These are phyloP conservation scores for Sclerodermus sp. DNA, from an alignment of 2,888 invertebrate genomes.

Conservation along the genomic window DNA sequence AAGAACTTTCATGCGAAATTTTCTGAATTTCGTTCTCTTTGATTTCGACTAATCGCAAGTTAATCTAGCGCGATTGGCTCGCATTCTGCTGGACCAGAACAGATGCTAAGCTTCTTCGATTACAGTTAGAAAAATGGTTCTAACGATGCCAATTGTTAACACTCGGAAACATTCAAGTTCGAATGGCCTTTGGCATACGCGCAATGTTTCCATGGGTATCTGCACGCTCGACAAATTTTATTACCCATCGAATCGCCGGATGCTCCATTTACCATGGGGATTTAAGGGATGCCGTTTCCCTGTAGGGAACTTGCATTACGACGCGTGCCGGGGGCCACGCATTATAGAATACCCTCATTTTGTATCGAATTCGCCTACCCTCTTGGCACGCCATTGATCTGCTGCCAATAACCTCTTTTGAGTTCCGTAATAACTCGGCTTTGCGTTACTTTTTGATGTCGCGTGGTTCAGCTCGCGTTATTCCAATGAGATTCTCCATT, in stretches of 20 bases:
- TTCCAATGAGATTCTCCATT: too few species aligned
- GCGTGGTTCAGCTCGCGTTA: too few species aligned
- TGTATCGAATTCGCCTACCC: constrained; percentile 22
- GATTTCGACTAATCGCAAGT: too few species aligned
- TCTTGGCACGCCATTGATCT: constrained; percentile 11
- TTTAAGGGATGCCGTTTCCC: constrained; percentile 11
- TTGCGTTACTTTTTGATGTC: too few species aligned
- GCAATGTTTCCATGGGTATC: neutral
- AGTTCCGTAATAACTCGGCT: too few species aligned
- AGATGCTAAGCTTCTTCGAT: too few species aligned
- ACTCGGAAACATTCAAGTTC: constrained; percentile 7
- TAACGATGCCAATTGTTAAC: constrained; percentile 1
- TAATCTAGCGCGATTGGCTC: too few species aligned
- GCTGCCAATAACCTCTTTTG: neutral
- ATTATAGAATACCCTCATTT: constrained; percentile 27
- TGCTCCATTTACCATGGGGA: constrained; percentile 27
- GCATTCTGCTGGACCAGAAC: too few species aligned
- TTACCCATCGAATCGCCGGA: constrained; percentile 22
- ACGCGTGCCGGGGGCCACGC: constrained; percentile 19
- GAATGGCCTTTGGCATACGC: constrained; percentile 11
- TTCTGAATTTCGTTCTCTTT: too few species aligned
- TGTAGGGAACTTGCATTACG: constrained; percentile 9
- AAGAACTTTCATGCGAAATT: too few species aligned
- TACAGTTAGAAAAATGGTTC: too few species aligned
- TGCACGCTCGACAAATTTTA: constrained; percentile 26